Evolutionary conservation across 2,888 invertebrate genomes (phyloP).

Genomic region (Ectemnius cavifrons): DNA sequence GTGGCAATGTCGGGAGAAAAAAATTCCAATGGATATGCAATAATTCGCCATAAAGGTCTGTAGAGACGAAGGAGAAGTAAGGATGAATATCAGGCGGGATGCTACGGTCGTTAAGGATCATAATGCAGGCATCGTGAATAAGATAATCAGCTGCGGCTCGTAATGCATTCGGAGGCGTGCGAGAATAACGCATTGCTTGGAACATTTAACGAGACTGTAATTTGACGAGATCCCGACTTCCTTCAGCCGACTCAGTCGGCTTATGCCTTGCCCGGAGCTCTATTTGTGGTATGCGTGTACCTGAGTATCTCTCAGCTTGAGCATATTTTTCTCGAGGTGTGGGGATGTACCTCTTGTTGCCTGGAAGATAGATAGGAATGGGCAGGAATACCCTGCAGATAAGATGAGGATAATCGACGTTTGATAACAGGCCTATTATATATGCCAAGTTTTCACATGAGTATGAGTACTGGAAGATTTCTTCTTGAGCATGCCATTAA

Average conservation of each 20-base stretch:
- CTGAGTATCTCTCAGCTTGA: background rate
- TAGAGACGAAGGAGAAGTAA: too few relatives aligned
- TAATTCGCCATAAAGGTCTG: slow-evolving; percentile 60
- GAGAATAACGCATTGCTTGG: slow-evolving; percentile 71
- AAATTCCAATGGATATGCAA: slow-evolving; percentile 67
- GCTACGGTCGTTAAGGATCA: slow-evolving; percentile 63
- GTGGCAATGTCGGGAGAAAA: slow-evolving; percentile 29
- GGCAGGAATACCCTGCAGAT: background rate
- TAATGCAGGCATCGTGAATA: slow-evolving; percentile 59
- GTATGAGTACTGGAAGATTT: background rate
- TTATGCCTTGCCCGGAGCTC: background rate
- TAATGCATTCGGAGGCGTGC: slow-evolving; percentile 71
- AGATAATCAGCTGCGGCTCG: slow-evolving; percentile 71
- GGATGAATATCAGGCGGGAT: slow-evolving; percentile 27
- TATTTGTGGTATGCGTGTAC: slow-evolving; percentile 1
- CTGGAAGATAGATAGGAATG: background rate
- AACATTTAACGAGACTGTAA: slow-evolving; percentile 74
- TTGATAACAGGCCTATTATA: background rate
- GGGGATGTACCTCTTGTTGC: background rate
- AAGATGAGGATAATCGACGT: slow-evolving; percentile 6
- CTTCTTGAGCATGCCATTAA: background rate
- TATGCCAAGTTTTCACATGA: background rate
- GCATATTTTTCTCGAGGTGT: background rate
- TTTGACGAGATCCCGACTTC: slow-evolving; percentile 54
- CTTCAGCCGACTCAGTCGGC: background rate